These are phyloP conservation scores for Merluccius polli DNA, from an alignment of 2,797 vertebrate genomes.

Conservation along the genomic window DNA sequence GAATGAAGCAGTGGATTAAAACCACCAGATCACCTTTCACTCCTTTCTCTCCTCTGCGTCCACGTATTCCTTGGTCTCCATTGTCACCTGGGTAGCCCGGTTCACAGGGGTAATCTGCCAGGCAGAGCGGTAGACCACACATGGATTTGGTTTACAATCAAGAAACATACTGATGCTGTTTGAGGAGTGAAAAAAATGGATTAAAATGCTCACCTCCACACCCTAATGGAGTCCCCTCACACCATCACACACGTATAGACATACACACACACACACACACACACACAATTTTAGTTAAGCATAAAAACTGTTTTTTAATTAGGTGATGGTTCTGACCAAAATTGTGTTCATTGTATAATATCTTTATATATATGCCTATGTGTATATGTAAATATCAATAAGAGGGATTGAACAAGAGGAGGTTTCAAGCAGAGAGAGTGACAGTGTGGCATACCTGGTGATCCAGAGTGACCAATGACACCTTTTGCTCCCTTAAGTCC, in stretches of 20 bases:
- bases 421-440: not conserved
- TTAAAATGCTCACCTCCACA: conserved; percentile 49
- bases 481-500: conserved; percentile 51
- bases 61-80: conserved; percentile 45
- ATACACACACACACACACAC: conserved; percentile 3
- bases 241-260: not conserved
- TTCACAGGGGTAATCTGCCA: conserved; percentile 53
- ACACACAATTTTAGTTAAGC: conserved; percentile 14
- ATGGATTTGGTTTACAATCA: not conserved
- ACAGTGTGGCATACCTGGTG: conserved; percentile 43
- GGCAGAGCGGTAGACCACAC: not conserved
- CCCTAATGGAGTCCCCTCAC: conserved; percentile 30
- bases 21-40: conserved; percentile 49
- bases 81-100: conserved; percentile 43
- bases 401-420: not conserved
- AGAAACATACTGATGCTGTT: not conserved
- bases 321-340: too few relatives aligned
- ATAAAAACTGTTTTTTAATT: too few relatives aligned
- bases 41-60: conserved; percentile 50
- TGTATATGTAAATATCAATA: not conserved
- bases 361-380: not conserved
- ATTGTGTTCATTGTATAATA: not conserved
- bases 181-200: not conserved
- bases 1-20: not conserved
- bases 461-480: conserved; percentile 40